Evolutionary conservation across 2,797 vertebrate genomes (phyloP).

Genomic region (Scarus forsteni): DNA sequence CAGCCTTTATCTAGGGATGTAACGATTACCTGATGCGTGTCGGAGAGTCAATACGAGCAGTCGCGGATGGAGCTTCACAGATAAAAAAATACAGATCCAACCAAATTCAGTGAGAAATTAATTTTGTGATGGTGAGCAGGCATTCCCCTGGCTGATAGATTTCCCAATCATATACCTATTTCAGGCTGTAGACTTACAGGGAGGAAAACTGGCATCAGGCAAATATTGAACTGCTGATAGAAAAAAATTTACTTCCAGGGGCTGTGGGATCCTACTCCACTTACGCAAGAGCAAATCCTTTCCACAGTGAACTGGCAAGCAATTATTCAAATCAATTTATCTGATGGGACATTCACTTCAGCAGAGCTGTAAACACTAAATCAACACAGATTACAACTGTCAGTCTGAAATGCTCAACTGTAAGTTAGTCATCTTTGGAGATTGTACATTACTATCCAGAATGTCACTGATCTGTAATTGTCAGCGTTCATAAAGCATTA

Average conservation of each 20-base stretch:
- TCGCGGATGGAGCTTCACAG: constrained; percentile 2
- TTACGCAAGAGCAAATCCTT: constrained; percentile 9
- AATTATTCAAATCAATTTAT: constrained; percentile 9
- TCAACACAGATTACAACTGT: not conserved
- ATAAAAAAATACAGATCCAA: constrained; percentile 6
- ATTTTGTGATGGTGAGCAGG: not conserved
- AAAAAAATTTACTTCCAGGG: constrained; percentile 24
- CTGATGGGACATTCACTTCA: not conserved
- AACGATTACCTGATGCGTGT: constrained; percentile 30
- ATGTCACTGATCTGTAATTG: not conserved
- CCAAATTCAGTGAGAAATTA: constrained; percentile 13
- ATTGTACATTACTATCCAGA: not conserved
- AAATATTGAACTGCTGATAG: constrained; percentile 33
- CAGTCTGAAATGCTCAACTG: not conserved
- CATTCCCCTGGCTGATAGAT: constrained; percentile 10
- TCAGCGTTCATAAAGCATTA: not conserved
- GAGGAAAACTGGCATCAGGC: constrained; percentile 1
- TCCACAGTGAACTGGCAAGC: not conserved
- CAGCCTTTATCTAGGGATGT: constrained; percentile 6
- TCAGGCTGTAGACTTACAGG: constrained; percentile 12
- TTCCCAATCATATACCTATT: constrained; percentile 35
- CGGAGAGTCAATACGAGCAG: constrained; percentile 22
- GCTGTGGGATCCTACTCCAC: constrained; percentile 1
- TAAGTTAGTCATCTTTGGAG: not conserved
- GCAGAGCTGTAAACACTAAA: not conserved